These are phyloP conservation scores for Hydropotes inermis DNA, from an alignment of 2,113 vertebrate genomes.

Conservation along the genomic window DNA sequence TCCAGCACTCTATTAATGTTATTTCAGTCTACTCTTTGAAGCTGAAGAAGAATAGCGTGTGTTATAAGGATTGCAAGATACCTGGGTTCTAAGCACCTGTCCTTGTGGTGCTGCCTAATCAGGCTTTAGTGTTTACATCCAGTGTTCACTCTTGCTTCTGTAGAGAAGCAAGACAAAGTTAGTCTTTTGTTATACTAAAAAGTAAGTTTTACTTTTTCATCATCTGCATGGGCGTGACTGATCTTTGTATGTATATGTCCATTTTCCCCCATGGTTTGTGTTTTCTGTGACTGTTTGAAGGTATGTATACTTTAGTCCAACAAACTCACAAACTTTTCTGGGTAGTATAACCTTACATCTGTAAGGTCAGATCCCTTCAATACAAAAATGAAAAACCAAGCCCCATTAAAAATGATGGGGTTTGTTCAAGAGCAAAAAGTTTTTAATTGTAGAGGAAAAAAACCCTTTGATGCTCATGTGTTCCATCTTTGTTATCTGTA, in stretches of 20 bases:
- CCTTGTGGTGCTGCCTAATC: neutral
- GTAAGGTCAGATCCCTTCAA: neutral
- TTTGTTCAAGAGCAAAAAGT: neutral
- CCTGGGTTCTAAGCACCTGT: neutral
- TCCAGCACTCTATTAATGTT: neutral
- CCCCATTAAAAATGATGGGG: neutral
- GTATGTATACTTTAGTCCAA: neutral
- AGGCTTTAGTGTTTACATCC: neutral
- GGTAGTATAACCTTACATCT: neutral
- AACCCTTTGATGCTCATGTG: neutral
- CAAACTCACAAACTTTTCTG: neutral
- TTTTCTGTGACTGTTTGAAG: constrained; percentile 12
- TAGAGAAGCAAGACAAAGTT: neutral
- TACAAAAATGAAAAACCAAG: neutral
- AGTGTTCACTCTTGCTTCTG: neutral
- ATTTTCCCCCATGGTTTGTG: neutral
- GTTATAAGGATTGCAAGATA: neutral
- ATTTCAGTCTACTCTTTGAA: neutral
- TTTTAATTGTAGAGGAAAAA: constrained; percentile 23
- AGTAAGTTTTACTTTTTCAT: neutral
- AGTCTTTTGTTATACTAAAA: neutral
- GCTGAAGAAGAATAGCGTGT: neutral
- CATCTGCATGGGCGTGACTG: neutral
- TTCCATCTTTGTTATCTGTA: neutral
- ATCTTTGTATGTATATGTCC: neutral